Base-by-base conservation (phyloP, 1,140 invertebrate genomes). In the Triops cancriformis region DNA sequence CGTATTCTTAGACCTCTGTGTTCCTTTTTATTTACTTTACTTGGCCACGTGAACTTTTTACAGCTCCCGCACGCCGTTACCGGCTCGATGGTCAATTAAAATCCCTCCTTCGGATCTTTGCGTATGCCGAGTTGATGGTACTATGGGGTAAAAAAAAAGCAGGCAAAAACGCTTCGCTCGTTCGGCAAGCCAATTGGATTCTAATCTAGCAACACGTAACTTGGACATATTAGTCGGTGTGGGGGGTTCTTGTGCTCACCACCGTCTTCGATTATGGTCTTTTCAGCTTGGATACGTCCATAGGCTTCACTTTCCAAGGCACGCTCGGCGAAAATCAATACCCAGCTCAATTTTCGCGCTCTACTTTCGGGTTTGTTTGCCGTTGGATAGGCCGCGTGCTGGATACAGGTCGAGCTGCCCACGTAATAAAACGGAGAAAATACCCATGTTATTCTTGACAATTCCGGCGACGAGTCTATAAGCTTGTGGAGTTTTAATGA, bases 1-100 rank as follows among this genome's bases (percentile, higher is more conserved):
- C 72, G 77, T 78, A 73, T 72, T 77, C 42, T 42, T 42, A 64
- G 51, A 18, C 51, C 23, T 23, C 23, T 10, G 51, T 64, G 51
- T 64, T 64, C 51, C n/a, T 18, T 64, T 64, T 64, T 14, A 18
- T 64, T 64, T 64, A 5, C 18, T 64, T 18, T 14, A 23, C 51
- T 64, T 64, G 10, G 51, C 14, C 51, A 18, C 31, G 31, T 37
- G 31, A 37, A 37, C 31, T 37, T 37, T 64, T 64, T 18, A 64
- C 14, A 64, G 51, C 51, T 64, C 51, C 18, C 18, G 51, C 5
- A 14, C 10, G 51, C 14, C 31, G 31, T 7, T 37, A 37, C 31
- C 31, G 31, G 2, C 31, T 37, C 31, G 2, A 4, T 37, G 2
- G 31, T 7, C 31, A 37, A 37, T 64, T 5, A 64, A 64, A 23